Percentiles rank a stretch among this genome's conserved stretches.
phyloP scores from a whole-genome alignment of 1,140 invertebrate genomes.

The Drosophila bocki region DNA sequence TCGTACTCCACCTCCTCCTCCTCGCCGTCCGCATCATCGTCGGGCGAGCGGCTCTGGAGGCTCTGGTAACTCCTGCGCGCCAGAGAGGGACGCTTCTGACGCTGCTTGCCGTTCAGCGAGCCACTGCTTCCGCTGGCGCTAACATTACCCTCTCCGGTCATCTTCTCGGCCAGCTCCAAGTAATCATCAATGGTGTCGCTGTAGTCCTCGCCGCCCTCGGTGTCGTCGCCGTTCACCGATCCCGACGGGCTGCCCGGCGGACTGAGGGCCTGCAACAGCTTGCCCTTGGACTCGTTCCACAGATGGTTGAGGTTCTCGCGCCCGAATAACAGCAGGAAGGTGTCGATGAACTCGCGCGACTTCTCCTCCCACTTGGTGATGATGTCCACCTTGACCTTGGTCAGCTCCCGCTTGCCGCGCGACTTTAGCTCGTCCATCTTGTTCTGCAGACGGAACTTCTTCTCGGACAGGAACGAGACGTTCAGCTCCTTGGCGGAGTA shows the following conservation, averaged over 20 bases:
- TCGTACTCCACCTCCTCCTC: constrained; percentile 28
- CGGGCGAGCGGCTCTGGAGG: constrained; percentile 21
- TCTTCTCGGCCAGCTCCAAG: constrained; percentile 49
- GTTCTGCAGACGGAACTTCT: constrained; percentile 96
- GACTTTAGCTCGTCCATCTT: constrained; percentile 98
- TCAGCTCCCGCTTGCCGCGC: constrained; percentile 94
- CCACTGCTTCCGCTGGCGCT: constrained; percentile 28
- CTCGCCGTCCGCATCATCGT: constrained; percentile 20
- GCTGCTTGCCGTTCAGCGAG: constrained; percentile 34
- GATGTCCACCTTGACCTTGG: constrained; percentile 94
- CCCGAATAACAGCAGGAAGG: constrained; percentile 96
- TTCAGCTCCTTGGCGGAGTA: constrained; percentile 99
- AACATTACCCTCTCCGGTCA: constrained; percentile 10
- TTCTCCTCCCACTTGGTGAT: constrained; percentile 99
- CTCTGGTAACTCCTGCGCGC: constrained; percentile 41
- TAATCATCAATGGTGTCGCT: constrained; percentile 63
- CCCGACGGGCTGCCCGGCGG: constrained; percentile 91
- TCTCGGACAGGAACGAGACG: constrained; percentile 98
- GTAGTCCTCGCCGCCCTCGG: constrained; percentile 73
- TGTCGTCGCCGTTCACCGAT: constrained; percentile 87
- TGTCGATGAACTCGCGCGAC: constrained; percentile 97
- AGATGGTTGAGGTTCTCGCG: constrained; percentile 94
- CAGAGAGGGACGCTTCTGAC: constrained; percentile 23
- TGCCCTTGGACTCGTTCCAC: constrained; percentile 95
- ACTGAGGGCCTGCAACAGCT: constrained; percentile 94